Evolutionary conservation across 2,888 invertebrate species (phyloP).

Genomic region (Brachyptera putata): DNA sequence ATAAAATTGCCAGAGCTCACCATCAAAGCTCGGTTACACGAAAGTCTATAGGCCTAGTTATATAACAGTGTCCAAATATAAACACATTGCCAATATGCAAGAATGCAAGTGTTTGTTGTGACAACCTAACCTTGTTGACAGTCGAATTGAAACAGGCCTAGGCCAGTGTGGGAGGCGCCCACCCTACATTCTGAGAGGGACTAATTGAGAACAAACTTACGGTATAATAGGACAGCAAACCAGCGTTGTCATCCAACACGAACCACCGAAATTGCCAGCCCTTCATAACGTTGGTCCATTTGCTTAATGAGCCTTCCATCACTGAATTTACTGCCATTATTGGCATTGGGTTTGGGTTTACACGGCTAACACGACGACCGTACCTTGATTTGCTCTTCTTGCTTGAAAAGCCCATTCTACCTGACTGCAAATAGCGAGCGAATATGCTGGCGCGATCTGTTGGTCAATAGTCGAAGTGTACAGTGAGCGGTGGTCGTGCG

Average conservation of each 20-base stretch:
- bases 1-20: too few relatives aligned
- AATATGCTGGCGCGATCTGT: background rate
- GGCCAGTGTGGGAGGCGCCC: too few relatives aligned
- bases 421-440: conserved; percentile 4
- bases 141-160: too few relatives aligned
- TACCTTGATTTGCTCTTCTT: conserved; percentile 4
- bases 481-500: too few relatives aligned
- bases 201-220: conserved; percentile 72
- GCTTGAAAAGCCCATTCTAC: conserved; percentile 12
- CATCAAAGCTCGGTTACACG: too few relatives aligned
- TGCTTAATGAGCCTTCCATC: conserved; percentile 92
- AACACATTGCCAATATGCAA: too few relatives aligned
- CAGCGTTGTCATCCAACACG: conserved; percentile 94
- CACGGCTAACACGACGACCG: conserved; percentile 1
- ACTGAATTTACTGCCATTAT: too few relatives aligned
- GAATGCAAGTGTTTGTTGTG: too few relatives aligned
- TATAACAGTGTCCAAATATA: too few relatives aligned
- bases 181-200: too few relatives aligned
- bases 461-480: background rate
- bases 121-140: too few relatives aligned
- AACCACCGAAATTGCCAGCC: conserved; percentile 99
- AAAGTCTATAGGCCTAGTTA: too few relatives aligned
- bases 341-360: background rate
- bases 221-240: conserved; percentile 94
- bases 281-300: conserved; percentile 97